Conservation (phyloP, 2,888 invertebrate genomes). For the Sminthurinus aureus region DNA sequence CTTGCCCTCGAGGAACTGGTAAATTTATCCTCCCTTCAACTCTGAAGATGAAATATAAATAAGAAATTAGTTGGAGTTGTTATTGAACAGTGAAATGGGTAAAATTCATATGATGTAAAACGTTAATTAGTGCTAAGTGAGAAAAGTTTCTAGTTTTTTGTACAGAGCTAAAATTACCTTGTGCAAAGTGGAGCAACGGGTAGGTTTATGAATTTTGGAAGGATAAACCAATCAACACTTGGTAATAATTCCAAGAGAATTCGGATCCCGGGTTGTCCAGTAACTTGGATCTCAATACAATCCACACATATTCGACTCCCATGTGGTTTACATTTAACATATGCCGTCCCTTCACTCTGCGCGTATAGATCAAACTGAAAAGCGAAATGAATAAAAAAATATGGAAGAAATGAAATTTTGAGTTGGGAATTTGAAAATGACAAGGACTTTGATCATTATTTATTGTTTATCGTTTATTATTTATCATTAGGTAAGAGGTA, state of each 20-base stretch:
- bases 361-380: constrained; percentile 6
- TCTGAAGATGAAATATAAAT: neutral
- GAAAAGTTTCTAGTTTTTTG: too few relatives aligned
- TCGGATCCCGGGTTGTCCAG: neutral
- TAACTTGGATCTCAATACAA: constrained; percentile 3
- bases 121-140: too few relatives aligned
- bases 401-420: neutral
- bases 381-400: neutral
- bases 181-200: constrained; percentile 17
- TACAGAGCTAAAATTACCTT: neutral
- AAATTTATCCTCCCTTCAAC: constrained; percentile 15
- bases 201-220: constrained; percentile 25
- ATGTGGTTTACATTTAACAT: constrained; percentile 19
- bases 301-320: constrained; percentile 17
- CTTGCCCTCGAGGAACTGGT: constrained; percentile 6
- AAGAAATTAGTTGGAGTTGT: too few relatives aligned
- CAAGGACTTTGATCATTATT: too few relatives aligned
- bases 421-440: too few relatives aligned
- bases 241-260: constrained; percentile 26
- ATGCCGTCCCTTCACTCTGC: neutral
- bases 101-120: too few relatives aligned
- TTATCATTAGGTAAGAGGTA: neutral
- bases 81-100: too few relatives aligned
- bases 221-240: constrained; percentile 13
- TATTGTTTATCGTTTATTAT: neutral